phyloP scores from a whole-genome alignment of 2,888 invertebrate genomes.

The Panopea generosa region DNA sequence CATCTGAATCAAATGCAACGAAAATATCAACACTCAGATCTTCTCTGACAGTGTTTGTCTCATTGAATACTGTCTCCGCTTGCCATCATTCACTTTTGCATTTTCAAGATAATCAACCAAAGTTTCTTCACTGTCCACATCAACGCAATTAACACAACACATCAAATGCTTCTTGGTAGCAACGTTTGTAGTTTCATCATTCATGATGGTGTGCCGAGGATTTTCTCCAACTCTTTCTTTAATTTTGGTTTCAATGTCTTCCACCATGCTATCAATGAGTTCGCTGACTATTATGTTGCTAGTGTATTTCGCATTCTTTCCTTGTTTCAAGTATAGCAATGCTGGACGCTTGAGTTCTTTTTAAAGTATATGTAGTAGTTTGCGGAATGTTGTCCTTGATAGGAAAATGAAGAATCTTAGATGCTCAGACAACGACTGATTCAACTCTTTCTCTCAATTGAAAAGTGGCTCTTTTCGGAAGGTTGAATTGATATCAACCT shows the following conservation, averaged over 20 bases:
- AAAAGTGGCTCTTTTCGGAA: too few species aligned
- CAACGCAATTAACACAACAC: too few species aligned
- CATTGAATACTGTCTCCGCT: conserved; percentile 37
- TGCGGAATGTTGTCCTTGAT: too few species aligned
- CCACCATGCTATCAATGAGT: conserved; percentile 14
- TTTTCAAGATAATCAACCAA: conserved; percentile 22
- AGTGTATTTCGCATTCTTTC: conserved; percentile 26
- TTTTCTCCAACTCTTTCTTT: conserved; percentile 4
- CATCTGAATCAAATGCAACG: conserved; percentile 25
- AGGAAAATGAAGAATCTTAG: too few species aligned
- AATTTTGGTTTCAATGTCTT: conserved; percentile 12
- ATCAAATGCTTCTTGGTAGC: too few species aligned
- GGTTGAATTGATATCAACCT: too few species aligned
- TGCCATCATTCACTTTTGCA: conserved; percentile 22
- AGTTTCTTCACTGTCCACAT: too few species aligned
- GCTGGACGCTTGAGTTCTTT: conserved; percentile 24
- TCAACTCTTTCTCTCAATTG: too few species aligned
- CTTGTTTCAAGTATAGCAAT: conserved; percentile 10
- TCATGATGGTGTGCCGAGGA: conserved; percentile 27
- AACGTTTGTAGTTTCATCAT: conserved; percentile 20
- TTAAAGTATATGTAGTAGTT: too few species aligned
- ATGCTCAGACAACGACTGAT: too few species aligned
- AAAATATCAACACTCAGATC: conserved; percentile 12
- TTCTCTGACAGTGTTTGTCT: conserved; percentile 13
- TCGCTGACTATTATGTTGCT: conserved; percentile 1